Percentiles rank a stretch among this genome's conserved stretches.
These are phyloP conservation scores for Drosophila asahinai DNA, from an alignment of 1,140 invertebrate genomes.

Conservation along the genomic window DNA sequence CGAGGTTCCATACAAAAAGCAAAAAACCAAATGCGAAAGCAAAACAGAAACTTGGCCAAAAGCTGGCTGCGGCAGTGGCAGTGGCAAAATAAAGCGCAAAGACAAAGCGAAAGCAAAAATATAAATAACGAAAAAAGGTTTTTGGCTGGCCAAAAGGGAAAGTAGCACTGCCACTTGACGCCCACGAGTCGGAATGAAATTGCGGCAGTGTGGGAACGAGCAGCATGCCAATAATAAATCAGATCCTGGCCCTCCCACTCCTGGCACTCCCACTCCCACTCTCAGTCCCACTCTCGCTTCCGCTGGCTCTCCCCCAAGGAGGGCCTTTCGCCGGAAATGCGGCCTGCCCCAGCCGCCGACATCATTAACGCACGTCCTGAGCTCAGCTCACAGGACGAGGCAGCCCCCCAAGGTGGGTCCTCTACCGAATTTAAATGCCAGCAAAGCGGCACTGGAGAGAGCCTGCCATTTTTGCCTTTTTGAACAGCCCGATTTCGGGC, in stretches of 20 bases:
- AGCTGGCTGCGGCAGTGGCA: slow-evolving; percentile 7
- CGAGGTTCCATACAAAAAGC: slow-evolving; percentile 38
- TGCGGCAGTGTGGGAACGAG: slow-evolving; percentile 47
- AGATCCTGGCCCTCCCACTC: slow-evolving; percentile 24
- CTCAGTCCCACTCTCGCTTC: neutral
- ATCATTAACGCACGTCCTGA: slow-evolving; percentile 54
- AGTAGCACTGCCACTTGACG: slow-evolving; percentile 66
- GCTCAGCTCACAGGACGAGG: slow-evolving; percentile 10
- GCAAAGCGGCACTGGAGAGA: slow-evolving; percentile 27
- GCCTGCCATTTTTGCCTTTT: slow-evolving; percentile 1
- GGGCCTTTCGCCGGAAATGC: slow-evolving; percentile 27
- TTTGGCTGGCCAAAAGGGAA: slow-evolving; percentile 40
- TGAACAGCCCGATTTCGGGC: neutral
- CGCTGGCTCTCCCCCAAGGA: slow-evolving; percentile 11
- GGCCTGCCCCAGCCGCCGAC: slow-evolving; percentile 54
- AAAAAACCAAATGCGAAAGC: slow-evolving; percentile 54
- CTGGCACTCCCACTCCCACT: neutral
- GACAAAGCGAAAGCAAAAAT: slow-evolving; percentile 74
- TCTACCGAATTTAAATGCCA: slow-evolving; percentile 43
- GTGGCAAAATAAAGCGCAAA: slow-evolving; percentile 43
- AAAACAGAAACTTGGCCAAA: slow-evolving; percentile 51
- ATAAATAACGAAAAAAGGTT: slow-evolving; percentile 60
- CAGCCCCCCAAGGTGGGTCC: slow-evolving; percentile 11
- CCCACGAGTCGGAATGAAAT: slow-evolving; percentile 50
- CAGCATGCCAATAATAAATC: slow-evolving; percentile 60